Base-by-base conservation (phyloP, 2,888 invertebrate genomes). In the Calameuta filiformis region DNA sequence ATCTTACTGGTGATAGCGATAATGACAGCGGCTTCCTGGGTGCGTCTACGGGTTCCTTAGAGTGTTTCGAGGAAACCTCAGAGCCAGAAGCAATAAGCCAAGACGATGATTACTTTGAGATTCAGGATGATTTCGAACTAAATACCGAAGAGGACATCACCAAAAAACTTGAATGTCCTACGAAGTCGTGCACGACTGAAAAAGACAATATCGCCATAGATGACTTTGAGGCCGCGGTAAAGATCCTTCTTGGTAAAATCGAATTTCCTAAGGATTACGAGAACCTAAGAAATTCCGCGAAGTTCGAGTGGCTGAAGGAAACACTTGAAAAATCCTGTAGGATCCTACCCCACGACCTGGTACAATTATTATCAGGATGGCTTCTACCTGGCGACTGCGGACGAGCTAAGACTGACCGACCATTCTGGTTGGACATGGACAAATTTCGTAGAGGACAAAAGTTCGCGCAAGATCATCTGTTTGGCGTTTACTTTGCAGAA, bases 391-490 rank as follows among this genome's bases (percentile, higher is more conserved):
- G 88, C 0, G 89, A 90, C 71, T 87, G 83, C 37, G 85, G 85
- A 15, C 79, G 83, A 37, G 75, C 83, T 6, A 69, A 83, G 4
- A 82, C 86, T 3, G 79, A 83, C 0, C 86, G 81, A 73, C 93
- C 93, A 1, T 85, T 88, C 3, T 93, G 93, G 92, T 82, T 92
- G 37, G 92, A 93, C 82, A 83, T 87, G 76, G 91, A 91, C 0
- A 92, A 92, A 75, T 92, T 93, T 80, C 83, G 87, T 35, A 86
- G 91, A 12, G 93, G 93, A 2, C 92, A 92, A 81, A 83, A 88
- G 34, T 93, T 93, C 82, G 93, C 92, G 12, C 81, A 82, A 68
- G 89, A 92, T 33, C 85, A 93, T 82, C 80, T 90, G 12, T 87
- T 89, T 71, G 90, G 89, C 0, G 81, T 92, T 3, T 82, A 84